Evolutionary conservation across 2,888 invertebrate species (phyloP), one percentile per base, ranked within the genome.

Genomic region (Pyrocoelia pectoralis): DNA sequence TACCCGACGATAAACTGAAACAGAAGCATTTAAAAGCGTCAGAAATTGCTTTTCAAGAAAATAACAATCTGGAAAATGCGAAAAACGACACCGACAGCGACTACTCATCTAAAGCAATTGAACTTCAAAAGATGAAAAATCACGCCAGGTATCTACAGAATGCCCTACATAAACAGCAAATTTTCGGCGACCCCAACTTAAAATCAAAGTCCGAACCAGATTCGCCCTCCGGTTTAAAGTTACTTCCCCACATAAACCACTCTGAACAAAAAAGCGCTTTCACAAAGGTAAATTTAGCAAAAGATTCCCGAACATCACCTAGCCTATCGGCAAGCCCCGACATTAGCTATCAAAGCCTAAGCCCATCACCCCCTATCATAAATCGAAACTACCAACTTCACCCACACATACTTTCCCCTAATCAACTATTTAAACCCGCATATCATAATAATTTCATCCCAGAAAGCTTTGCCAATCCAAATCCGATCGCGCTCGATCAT

Each of bases 1-100:
- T 93, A 79, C 94, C 94, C 1, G 94, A 94, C 77, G 94, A 94
- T 66, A 91, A 92, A 74, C 80, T 91, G 49, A 89, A 89, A 55
- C 86, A 88, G 49, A 88, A 88, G 71, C 86, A 58, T 12, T 12
- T 9, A 3, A 66, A 56, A 28, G 28, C 57, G 1, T 49, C 49
- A 17, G 38, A 29, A 12, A n/a, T 40, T 5, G 17, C 24, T 14
- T 12, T 53, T 5, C 60, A 56, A 18, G 46, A 63, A 18, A 57
- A 68, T 50, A 69, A 61, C 41, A 64, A 56, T 13, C 50, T 63
- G 28, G 61, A 70, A 49, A 67, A 61, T 12, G 61, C 53, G 10
- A 52, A 61, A 12, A 68, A 68, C 12, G 78, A 78, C 5, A 78
- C 77, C 56, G 80, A 80, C 15, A 79, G 78, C 63, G 79, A 81